phyloP scores from a whole-genome alignment of 2,113 vertebrate species.

The Heterocephalus glaber region DNA sequence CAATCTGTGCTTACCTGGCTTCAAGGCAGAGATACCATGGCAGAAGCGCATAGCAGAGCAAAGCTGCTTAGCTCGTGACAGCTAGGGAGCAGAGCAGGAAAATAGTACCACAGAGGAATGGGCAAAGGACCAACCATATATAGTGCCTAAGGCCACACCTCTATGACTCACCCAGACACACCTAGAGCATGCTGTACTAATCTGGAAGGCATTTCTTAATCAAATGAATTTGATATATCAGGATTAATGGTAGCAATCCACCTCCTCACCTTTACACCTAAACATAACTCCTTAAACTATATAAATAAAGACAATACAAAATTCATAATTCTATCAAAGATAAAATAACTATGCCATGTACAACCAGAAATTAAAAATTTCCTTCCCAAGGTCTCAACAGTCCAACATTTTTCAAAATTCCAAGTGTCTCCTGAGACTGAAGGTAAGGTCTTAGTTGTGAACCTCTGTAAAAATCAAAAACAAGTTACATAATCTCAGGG shows the following conservation, averaged over 20 bases:
- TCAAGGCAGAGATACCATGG: neutral
- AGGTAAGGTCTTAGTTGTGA: neutral
- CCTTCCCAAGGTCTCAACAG: neutral
- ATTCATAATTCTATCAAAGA: neutral
- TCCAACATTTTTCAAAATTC: neutral
- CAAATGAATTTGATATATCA: neutral
- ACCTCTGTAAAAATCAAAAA: neutral
- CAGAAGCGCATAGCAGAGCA: neutral
- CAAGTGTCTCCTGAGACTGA: neutral
- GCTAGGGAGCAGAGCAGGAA: neutral
- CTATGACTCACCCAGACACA: neutral
- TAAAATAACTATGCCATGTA: neutral
- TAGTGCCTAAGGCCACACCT: neutral
- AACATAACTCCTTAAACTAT: neutral
- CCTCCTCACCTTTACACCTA: neutral
- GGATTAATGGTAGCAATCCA: neutral
- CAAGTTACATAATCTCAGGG: neutral
- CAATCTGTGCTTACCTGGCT: neutral
- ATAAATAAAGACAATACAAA: neutral
- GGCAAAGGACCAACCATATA: neutral
- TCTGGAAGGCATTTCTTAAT: neutral
- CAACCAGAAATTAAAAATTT: neutral
- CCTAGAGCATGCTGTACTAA: neutral
- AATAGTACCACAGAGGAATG: neutral
- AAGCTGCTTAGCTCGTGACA: no score